Evolutionary conservation across 2,888 invertebrate genomes (phyloP).

Genomic region (Drosophila nr. medialis): DNA sequence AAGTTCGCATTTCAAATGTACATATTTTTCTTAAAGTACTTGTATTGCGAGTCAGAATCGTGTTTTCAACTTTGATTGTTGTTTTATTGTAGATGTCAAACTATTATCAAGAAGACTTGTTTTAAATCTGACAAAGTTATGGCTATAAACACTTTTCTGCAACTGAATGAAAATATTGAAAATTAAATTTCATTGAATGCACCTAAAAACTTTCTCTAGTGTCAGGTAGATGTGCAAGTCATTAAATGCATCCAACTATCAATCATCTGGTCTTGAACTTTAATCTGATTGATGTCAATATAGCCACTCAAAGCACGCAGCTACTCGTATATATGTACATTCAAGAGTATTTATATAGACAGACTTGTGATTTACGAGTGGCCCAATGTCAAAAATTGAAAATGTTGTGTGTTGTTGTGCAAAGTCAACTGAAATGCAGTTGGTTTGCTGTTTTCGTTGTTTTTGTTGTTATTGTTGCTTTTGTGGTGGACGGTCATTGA

Average conservation of each 20-base stretch:
- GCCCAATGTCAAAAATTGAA: conserved; percentile 52
- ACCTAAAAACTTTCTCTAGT: neutral
- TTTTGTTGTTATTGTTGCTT: neutral
- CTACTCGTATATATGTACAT: neutral
- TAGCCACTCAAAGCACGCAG: neutral
- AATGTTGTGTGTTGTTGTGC: conserved; percentile 4
- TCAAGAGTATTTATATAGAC: conserved; percentile 14
- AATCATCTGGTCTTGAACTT: conserved; percentile 1
- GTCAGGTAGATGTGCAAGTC: neutral
- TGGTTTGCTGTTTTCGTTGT: conserved; percentile 6
- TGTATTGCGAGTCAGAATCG: neutral
- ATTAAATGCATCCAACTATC: neutral
- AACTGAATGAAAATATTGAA: neutral
- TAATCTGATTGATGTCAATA: conserved; percentile 1
- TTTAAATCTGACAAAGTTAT: neutral
- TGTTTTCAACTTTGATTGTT: neutral
- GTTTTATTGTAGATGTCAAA: neutral
- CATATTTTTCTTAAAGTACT: neutral
- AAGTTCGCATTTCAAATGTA: neutral
- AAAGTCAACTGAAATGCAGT: conserved; percentile 33
- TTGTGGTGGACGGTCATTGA: conserved; percentile 56
- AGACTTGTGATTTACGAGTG: conserved; percentile 46
- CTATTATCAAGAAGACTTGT: neutral
- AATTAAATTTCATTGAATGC: neutral
- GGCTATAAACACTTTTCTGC: neutral